Percentiles rank a stretch among this genome's conserved stretches.
Conservation (phyloP, 2,888 invertebrate genomes). For the Erebia palarica region DNA sequence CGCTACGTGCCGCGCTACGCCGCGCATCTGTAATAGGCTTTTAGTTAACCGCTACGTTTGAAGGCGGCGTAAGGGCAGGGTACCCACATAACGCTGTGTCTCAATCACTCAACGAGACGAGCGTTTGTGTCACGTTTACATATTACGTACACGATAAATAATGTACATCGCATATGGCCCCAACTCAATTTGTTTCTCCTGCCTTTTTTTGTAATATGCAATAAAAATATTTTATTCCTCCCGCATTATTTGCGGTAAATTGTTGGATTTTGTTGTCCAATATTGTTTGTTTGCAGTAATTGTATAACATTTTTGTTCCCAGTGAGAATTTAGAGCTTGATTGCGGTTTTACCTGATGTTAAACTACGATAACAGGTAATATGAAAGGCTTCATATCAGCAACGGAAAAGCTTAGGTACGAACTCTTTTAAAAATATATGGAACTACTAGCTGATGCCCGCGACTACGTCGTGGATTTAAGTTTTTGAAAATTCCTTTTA, state of each 20-base stretch:
- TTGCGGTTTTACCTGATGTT: neutral
- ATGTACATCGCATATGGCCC: constrained; percentile 40
- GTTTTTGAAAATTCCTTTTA: no score
- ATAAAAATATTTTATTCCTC: constrained; percentile 37
- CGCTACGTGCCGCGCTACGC: no score
- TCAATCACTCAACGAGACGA: constrained; percentile 41
- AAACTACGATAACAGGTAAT: neutral
- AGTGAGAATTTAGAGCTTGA: neutral
- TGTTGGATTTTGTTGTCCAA: constrained; percentile 9
- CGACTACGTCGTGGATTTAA: no score
- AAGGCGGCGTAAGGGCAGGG: neutral
- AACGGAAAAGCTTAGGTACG: neutral
- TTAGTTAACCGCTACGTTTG: neutral
- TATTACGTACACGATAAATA: constrained; percentile 45
- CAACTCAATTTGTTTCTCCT: constrained; percentile 36
- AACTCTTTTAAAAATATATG: neutral
- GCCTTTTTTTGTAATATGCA: constrained; percentile 41
- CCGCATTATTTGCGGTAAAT: constrained; percentile 10
- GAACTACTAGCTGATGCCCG: no score
- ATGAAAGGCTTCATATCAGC: no score
- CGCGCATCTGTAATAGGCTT: no score
- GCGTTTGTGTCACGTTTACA: constrained; percentile 33
- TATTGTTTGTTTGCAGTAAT: constrained; percentile 11
- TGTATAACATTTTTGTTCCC: neutral
- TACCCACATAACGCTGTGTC: constrained; percentile 15